Evolutionary conservation across 1,140 invertebrate genomes (phyloP).

Genomic region (Aricia agestis): DNA sequence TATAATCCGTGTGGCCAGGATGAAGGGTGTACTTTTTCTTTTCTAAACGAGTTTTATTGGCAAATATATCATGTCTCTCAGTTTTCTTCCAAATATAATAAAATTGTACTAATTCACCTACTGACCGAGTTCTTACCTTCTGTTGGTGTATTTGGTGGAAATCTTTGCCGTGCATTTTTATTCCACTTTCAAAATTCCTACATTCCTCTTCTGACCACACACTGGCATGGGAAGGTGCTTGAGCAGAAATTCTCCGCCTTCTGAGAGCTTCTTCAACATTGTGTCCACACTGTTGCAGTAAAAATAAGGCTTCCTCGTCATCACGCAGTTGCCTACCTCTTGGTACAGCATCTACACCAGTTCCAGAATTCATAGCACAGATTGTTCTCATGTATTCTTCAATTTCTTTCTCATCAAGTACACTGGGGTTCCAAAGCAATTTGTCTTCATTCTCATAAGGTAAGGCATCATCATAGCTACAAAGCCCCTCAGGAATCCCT

Average conservation of each 20-base stretch:
- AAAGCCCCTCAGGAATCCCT: constrained; percentile 92
- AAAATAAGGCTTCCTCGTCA: constrained; percentile 95
- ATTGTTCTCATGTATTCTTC: constrained; percentile 89
- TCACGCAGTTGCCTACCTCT: constrained; percentile 89
- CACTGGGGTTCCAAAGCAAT: constrained; percentile 92
- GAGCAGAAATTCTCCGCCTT: constrained; percentile 82
- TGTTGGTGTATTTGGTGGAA: constrained; percentile 96
- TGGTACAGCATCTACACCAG: constrained; percentile 80
- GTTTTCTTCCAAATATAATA: constrained; percentile 99
- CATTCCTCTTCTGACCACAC: constrained; percentile 99
- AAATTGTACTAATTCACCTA: constrained; percentile 97
- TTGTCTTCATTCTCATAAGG: constrained; percentile 98
- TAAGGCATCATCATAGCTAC: constrained; percentile 92
- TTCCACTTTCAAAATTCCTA: constrained; percentile 95
- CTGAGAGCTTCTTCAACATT: constrained; percentile 95
- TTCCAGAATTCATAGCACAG: constrained; percentile 71
- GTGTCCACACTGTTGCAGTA: constrained; percentile 95
- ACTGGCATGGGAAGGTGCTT: constrained; percentile 81
- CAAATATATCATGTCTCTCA: constrained; percentile 95
- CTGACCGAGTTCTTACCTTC: constrained; percentile 95
- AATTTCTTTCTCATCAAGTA: constrained; percentile 83
- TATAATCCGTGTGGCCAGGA: constrained; percentile 90
- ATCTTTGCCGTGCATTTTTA: constrained; percentile 95
- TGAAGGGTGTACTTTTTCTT: constrained; percentile 93
- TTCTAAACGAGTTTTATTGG: constrained; percentile 88